Evolutionary conservation across 2,888 invertebrate genomes (phyloP).

Genomic region (Crepidodera aurea): DNA sequence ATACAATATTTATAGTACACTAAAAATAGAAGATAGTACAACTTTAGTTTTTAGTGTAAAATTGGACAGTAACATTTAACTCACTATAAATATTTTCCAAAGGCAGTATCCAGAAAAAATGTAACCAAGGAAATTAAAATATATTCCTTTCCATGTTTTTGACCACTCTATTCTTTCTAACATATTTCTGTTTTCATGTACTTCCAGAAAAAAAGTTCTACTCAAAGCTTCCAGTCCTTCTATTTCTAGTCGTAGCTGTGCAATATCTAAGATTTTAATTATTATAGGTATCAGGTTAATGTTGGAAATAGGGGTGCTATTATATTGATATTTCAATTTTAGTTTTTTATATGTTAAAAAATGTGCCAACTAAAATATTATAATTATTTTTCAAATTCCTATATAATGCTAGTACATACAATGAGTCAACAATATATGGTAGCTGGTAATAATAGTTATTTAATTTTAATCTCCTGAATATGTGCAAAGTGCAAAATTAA

Average conservation of each 20-base stretch:
- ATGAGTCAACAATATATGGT: too few species aligned
- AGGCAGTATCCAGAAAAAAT: slow-evolving; percentile 98
- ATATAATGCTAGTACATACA: too few species aligned
- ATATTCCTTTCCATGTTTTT: slow-evolving; percentile 94
- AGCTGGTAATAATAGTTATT: too few species aligned
- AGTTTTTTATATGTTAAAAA: too few species aligned
- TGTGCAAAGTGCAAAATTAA: too few species aligned
- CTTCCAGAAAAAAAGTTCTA: slow-evolving; percentile 94
- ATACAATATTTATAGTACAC: slow-evolving; percentile 98
- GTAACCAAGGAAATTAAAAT: slow-evolving; percentile 97
- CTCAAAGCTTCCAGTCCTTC: slow-evolving; percentile 89
- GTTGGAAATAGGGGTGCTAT: too few species aligned
- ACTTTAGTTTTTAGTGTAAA: background rate
- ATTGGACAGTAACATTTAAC: slow-evolving; percentile 54
- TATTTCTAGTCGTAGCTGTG: slow-evolving; percentile 85
- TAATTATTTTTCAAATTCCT: too few species aligned
- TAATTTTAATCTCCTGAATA: too few species aligned
- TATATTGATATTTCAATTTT: too few species aligned
- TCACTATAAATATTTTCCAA: slow-evolving; percentile 99
- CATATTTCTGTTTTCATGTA: slow-evolving; percentile 91
- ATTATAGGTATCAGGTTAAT: too few species aligned
- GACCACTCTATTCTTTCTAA: slow-evolving; percentile 94
- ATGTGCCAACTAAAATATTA: too few species aligned
- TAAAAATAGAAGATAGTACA: slow-evolving; percentile 62
- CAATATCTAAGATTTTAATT: slow-evolving; percentile 69